phyloP scores from a whole-genome alignment of 2,113 vertebrate species.

The Aegithalos caudatus region DNA sequence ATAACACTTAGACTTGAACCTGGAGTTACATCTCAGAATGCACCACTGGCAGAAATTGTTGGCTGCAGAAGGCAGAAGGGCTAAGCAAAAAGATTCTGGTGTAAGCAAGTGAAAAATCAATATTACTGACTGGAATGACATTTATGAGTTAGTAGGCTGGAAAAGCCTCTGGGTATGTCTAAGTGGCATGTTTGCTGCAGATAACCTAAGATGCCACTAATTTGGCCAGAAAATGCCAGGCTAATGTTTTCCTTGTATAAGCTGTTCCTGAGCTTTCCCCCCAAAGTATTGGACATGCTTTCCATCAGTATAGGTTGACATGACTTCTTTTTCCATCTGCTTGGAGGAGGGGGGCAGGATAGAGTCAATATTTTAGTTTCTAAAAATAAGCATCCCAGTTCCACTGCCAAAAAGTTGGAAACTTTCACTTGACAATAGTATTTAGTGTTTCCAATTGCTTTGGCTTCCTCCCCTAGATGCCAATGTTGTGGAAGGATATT shows the following conservation, averaged over 20 bases:
- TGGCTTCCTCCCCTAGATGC: not conserved
- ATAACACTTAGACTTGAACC: not conserved
- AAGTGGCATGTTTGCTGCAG: not conserved
- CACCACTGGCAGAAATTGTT: not conserved
- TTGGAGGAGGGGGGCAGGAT: not conserved
- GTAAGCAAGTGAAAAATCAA: not conserved
- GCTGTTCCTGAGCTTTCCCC: not conserved
- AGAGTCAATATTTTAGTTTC: slow-evolving; percentile 22
- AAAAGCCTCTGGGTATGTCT: not conserved
- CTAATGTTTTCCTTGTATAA: slow-evolving; percentile 4
- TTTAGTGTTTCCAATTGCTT: slow-evolving; percentile 6
- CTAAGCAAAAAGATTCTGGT: not conserved
- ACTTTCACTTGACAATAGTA: not conserved
- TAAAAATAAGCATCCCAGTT: slow-evolving; percentile 14
- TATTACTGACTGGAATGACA: not conserved
- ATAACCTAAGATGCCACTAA: not conserved
- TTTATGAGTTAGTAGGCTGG: not conserved
- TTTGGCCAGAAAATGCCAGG: not conserved
- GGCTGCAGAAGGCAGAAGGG: not conserved
- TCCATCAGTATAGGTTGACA: slow-evolving; percentile 18
- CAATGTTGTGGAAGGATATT: not conserved
- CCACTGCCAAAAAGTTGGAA: not conserved
- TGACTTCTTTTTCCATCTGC: not conserved
- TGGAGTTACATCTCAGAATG: not conserved
- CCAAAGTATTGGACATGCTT: not conserved